A percentile compares a stretch with the other conserved stretches of the same genome.
Conservation (phyloP, 1,140 invertebrate genomes). For the Drosophila virilis region DNA sequence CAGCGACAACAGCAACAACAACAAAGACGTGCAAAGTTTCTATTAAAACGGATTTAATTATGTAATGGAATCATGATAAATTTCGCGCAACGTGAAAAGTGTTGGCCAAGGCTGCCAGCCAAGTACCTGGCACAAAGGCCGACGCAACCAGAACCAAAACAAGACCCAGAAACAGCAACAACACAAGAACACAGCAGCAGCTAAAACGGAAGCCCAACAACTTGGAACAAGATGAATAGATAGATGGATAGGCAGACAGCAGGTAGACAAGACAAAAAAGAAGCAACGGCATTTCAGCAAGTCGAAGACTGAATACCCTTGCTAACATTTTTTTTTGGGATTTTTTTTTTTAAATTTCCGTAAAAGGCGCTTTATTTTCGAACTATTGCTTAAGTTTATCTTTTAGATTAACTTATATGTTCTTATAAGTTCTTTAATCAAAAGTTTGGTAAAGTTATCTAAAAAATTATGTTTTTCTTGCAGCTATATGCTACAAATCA, state of each 20-base stretch:
- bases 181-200: conserved; percentile 1
- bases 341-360: no score
- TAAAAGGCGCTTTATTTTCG: no score
- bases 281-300: background rate
- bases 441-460: no score
- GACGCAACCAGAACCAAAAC: conserved; percentile 27
- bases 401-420: no score
- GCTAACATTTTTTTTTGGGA: no score
- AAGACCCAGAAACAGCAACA: conserved; percentile 18
- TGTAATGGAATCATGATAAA: conserved; percentile 83
- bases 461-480: no score
- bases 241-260: conserved; percentile 34
- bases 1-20: conserved; percentile 24
- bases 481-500: no score
- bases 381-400: no score
- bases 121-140: conserved; percentile 55
- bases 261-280: conserved; percentile 22
- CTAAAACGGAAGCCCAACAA: conserved; percentile 16
- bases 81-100: conserved; percentile 82
- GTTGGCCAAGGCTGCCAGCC: conserved; percentile 55
- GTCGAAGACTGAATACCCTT: background rate
- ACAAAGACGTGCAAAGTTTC: conserved; percentile 78
- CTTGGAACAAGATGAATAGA: conserved; percentile 22
- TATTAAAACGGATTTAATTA: conserved; percentile 84
- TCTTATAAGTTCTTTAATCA: no score